Base-by-base conservation (phyloP, 2,888 invertebrate genomes). In the Zygaena filipendulae region DNA sequence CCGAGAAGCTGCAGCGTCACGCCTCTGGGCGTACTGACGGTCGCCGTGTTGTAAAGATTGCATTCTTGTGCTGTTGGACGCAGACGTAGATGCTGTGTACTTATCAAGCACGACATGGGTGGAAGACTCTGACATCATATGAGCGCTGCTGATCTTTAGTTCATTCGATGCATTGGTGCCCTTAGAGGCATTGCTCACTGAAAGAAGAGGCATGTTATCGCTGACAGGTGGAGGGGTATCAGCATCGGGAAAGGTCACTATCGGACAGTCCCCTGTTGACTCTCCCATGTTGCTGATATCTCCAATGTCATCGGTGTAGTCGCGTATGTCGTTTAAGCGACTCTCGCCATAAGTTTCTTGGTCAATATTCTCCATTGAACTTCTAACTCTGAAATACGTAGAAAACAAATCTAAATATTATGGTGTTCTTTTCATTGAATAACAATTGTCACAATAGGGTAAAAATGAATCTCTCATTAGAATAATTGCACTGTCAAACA, bases 21-120 rank as follows among this genome's bases (percentile, higher is more conserved):
- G 87, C 40, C 87, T 87, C 67, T 91, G 91, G 49, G 91, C 88
- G 61, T 90, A 92, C 35, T 89, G 89, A 45, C 92, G 69, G 52
- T 92, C 92, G 19, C 91, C 92, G 13, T 92, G 83, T 58, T 92
- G 91, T 36, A 94, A 63, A 30, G 89, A 59, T 23, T 74, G 60
- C 74, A 72, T 69, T 44, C 70, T 62, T 21, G 77, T 69, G 33
- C 75, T 74, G 46, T 77, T 77, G 3, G 77, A 75, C 23, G 70
- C 72, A 18, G 77, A 77, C 29, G 86, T 58, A 74, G 87, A 69
- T 14, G 91, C 89, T 63, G 91, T 91, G 66, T 86, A 90, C 40
- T 90, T 90, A 53, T 92, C 92, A 32, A 89, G 87, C 11, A 91
- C 84, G 18, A 91, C 90, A 63, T 91, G 88, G 1, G 91, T 90